Base-by-base conservation (phyloP, 1,140 invertebrate genomes). In the Apis mellifera region DNA sequence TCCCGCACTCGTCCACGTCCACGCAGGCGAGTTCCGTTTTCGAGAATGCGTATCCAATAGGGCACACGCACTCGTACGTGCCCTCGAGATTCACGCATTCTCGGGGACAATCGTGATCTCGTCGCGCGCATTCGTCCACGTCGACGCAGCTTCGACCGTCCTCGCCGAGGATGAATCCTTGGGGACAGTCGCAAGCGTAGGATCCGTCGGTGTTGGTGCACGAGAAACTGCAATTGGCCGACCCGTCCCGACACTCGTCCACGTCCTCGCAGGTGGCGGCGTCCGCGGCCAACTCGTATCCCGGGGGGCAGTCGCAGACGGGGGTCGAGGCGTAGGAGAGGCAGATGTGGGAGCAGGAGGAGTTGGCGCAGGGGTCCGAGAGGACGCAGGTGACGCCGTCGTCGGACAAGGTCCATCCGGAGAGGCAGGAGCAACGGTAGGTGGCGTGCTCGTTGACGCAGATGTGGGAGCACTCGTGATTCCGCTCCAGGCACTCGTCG, bases 401-500 rank as follows among this genome's bases (percentile, higher is more conserved):
- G 0, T 71, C 64, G 15, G 93, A 90, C 2, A 92, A 55, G 5
- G 13, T 50, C 66, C 85, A 96, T 15, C 96, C 96, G 3, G 94
- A 93, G 0, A 96, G 96, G 92, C 97, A 98, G 57, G 96, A 95
- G 88, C 97, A 97, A 9, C 93, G 92, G 90, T 96, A 97, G 3
- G 96, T 96, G 13, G 96, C 96, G 1, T 95, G 94, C 0, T 78
- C 70, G 69, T 93, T 93, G 32, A 75, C 11, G 50, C 92, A 93
- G 0, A 64, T n/a, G n/a, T 93, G 89, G 2, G 91, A 90, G 66
- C 92, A 93, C 7, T 95, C 95, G 91, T 98, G 96, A 52, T 92
- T 89, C 42, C 95, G 95, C 95, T 96, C 19, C 95, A 96, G 92
- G n/a, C 97, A 98, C 92, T 98, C 97, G 93, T 98, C 97, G 9